A percentile compares a stretch with the other conserved stretches of the same genome.
phyloP scores from a whole-genome alignment of 2,797 vertebrate species.

The Halcyon chelicuti region DNA sequence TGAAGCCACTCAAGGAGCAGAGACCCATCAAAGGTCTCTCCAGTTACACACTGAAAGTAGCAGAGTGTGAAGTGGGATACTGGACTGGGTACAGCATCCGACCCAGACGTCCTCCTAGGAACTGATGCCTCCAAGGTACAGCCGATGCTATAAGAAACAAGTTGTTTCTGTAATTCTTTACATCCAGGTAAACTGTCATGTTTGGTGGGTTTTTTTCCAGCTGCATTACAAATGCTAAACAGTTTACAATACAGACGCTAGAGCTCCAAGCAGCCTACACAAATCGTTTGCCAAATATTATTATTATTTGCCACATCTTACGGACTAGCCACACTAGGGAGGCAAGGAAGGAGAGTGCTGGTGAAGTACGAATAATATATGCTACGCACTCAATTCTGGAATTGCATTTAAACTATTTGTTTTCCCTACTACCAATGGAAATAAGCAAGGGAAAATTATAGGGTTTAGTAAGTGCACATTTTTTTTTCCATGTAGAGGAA shows the following conservation, averaged over 20 bases:
- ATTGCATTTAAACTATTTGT: not conserved
- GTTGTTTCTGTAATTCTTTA: not conserved
- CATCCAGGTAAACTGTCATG: not conserved
- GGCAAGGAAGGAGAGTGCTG: not conserved
- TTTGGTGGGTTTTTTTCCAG: not conserved
- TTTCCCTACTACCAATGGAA: slow-evolving; percentile 16
- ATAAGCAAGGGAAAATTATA: not conserved
- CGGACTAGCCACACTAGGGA: not conserved
- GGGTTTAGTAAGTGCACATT: not conserved
- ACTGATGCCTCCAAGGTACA: not conserved
- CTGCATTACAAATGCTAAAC: not conserved
- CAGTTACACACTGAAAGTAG: not conserved
- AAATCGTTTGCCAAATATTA: not conserved
- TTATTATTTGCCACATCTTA: no score
- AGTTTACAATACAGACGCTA: not conserved
- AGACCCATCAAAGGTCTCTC: not conserved
- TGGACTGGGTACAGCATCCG: not conserved
- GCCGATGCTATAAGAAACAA: accelerated
- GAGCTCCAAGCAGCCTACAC: not conserved
- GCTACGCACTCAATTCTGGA: not conserved
- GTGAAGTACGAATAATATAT: slow-evolving; percentile 27
- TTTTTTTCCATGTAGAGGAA: not conserved
- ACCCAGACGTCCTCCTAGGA: not conserved
- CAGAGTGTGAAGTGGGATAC: accelerated
- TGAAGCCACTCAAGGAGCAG: not conserved